Conservation (phyloP, 2,113 vertebrate genomes). For the Microtus pennsylvanicus region DNA sequence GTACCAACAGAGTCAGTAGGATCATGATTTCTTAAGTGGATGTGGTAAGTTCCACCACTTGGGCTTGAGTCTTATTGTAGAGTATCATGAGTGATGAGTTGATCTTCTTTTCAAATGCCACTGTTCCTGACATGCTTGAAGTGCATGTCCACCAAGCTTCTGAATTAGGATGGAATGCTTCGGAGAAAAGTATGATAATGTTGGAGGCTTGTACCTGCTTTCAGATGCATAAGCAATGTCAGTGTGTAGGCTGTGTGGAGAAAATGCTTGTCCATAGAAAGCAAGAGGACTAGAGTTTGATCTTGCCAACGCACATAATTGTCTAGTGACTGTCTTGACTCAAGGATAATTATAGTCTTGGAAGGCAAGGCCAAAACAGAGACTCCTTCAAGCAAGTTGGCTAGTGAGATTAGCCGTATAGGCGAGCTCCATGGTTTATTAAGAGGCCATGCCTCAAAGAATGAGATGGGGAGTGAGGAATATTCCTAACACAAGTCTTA, state of each 20-base stretch:
- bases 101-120: not conserved
- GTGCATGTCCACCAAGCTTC: not conserved
- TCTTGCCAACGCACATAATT: not conserved
- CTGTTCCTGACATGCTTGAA: not conserved
- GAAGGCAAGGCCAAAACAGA: not conserved
- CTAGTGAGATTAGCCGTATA: not conserved
- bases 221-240: not conserved
- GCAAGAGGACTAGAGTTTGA: not conserved
- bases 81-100: not conserved
- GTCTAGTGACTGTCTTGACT: not conserved
- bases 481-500: not conserved
- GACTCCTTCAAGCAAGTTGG: not conserved
- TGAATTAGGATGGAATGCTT: conserved; percentile 9
- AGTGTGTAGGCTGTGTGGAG: not conserved
- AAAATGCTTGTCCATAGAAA: not conserved
- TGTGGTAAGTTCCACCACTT: not conserved
- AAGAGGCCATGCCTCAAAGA: too few relatives aligned
- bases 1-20: not conserved
- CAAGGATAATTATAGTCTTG: not conserved
- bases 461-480: not conserved
- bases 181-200: not conserved
- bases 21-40: not conserved
- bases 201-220: not conserved
- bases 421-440: not conserved
- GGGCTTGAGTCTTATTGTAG: not conserved